Evolutionary conservation across 2,797 vertebrate species (phyloP), one percentile per base, ranked within the genome.

Genomic region (Columba guinea): DNA sequence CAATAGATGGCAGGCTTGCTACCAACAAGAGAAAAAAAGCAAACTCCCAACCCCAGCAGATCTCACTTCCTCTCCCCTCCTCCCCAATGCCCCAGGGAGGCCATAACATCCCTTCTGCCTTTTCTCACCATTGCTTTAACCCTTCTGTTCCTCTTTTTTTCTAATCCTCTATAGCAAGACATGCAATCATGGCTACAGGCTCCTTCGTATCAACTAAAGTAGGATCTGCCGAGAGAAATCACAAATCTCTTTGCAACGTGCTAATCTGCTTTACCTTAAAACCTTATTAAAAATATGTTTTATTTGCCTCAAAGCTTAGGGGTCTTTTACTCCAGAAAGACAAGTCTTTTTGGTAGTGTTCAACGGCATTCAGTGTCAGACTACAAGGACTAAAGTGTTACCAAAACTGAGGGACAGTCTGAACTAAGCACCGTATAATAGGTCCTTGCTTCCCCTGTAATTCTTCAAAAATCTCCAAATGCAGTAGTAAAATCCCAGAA

Each of bases 11-110:
- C 16, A 51, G 65, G 8, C 37, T 90, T 73, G 76, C 21, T 62
- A 81, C 51, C 51, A 65, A 51, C 34, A 81, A 58, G 68, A 83
- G 32, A 44, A 46, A 46, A 89, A 82, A 87, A 86, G 51, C 46
- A 71, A 93, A 81, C 21, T 75, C 19, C 4, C 35, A 76, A 19
- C 12, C 70, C 84, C 79, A 88, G 77, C 48, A 84, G 34, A 86
- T 84, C 51, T 84, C 26, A 79, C 74, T 96, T 96, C 94, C 88
- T 79, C 59, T 75, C 41, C 49, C 39, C 58, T 82, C 74, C 20
- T 27, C 65, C 20, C 11, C 11, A 46, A 7, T 0, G n/a, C 55
- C 79, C 58, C 37, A 48, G n/a, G 30, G 83, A 73, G 44, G 13
- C 34, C 58, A 13, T 3, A 56, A 65, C 26, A 64, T 69, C 92